Base-by-base conservation (phyloP, 2,888 invertebrate species). In the Caenorhabditis becei region DNA sequence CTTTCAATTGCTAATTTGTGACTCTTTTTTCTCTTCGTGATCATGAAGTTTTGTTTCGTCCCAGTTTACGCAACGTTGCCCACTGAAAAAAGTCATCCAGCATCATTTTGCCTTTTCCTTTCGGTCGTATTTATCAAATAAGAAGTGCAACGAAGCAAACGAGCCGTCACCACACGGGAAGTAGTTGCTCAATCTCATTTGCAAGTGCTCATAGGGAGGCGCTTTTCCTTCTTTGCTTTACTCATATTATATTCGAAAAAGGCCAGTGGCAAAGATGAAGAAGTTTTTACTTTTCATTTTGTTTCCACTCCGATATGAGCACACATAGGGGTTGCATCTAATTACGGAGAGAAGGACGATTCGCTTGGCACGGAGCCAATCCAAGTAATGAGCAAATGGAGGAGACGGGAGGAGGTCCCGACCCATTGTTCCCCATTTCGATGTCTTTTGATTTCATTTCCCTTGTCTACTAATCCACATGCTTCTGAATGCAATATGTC, bases 311-410 rank as follows among this genome's bases (percentile, higher is more conserved):
- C 61, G 14, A 20, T 61, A 61, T 61, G 61, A 61, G 61, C 44
- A 44, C 56, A 28, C 62, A 53, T 24, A 53, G 51, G 41, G 54
- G 62, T 56, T 35, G 71, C 63, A 72, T 72, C 63, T 72, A 72
- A 72, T 72, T 72, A 72, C 63, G 72, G 44, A 63, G 56, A 51
- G 26, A 44, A 41, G 32, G 59, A 26, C 51, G 61, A 47, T 28
- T 61, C 28, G 44, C 35, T 44, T 61, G 61, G 70, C 58, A 47
- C 47, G 32, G 35, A 32, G 54, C 65, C 63, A 56, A 62, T 58
- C 58, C 59, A 32, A 74, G 65, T 74, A 74, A 74, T 74, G 74
- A 74, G 74, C 65, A 66, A 72, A 72, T 65, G 71, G 62, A 56
- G 3, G 62, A 16, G 37, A 18, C 26, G n/a, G 23, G 41, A 14